A percentile compares a stretch with the other conserved stretches of the same genome.
Conservation (phyloP, 2,888 invertebrate species). For the Entomobrya multifasciata region DNA sequence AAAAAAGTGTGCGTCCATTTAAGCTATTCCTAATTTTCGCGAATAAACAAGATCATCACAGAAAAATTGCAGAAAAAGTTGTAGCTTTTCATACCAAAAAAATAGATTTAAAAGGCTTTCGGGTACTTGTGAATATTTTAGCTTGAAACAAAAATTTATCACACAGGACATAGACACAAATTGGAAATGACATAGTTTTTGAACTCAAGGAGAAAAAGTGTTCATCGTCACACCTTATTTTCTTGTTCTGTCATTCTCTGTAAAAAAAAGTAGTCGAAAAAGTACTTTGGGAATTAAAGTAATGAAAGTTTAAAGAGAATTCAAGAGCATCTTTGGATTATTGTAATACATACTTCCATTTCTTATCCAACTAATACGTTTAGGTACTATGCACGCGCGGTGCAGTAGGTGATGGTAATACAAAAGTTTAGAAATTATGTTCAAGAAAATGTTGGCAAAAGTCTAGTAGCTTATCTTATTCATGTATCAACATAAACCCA, state of each 20-base stretch:
- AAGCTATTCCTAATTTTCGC: neutral
- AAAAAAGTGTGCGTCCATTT: neutral
- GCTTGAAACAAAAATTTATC: too few species aligned
- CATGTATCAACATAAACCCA: slow-evolving; percentile 41
- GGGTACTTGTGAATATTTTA: neutral
- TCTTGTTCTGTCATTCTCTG: neutral
- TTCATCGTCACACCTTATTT: slow-evolving; percentile 13
- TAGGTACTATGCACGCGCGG: neutral
- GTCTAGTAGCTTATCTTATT: slow-evolving; percentile 56
- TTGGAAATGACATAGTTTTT: neutral
- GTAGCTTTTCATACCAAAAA: too few species aligned
- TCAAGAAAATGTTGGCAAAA: slow-evolving; percentile 46
- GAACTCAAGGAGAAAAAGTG: neutral
- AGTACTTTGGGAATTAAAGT: neutral
- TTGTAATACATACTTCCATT: neutral
- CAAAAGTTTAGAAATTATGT: neutral
- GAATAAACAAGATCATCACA: slow-evolving; percentile 17
- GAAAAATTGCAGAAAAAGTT: neutral
- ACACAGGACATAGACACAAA: neutral
- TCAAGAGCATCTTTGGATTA: slow-evolving; percentile 18
- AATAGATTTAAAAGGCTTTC: neutral
- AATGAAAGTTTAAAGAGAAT: slow-evolving; percentile 67
- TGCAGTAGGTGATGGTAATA: too few species aligned
- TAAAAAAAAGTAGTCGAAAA: neutral
- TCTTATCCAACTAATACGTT: neutral